Evolutionary conservation across 2,888 invertebrate genomes (phyloP), one percentile per base, ranked within the genome.

Genomic region (Tethea ocularis): DNA sequence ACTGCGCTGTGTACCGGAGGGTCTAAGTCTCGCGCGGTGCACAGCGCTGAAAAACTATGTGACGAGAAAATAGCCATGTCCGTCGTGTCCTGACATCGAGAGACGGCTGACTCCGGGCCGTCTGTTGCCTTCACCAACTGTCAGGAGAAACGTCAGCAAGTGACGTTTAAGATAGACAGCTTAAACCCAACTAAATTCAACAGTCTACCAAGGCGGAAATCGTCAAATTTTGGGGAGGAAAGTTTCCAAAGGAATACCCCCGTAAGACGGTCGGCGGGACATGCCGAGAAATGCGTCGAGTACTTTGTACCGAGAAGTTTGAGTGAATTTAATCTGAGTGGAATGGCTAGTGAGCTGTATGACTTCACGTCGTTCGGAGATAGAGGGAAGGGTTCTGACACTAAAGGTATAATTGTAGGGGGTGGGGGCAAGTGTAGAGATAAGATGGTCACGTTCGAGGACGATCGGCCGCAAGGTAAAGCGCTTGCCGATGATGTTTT

Each of bases 241-340:
- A 87, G 93, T 68, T 96, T 96, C 75, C 95, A 95, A 67, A 93
- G 96, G 51, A 95, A 95, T 64, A 94, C 95, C 15, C 95, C 96
- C 1, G 93, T 94, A 26, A 93, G 96, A 22, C 92, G 95, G 54
- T 96, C 95, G 24, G 94, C 94, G 22, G 89, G 94, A 58, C 93
- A 94, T 57, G 93, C 94, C 13, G 95, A 95, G 71, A 94, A 95
- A 54, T 94, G 96, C 65, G 93, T 96, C 61, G 97, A 97, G 81
- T 97, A 97, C 84, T 97, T 97, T 83, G 97, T 97, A 64, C 97
- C 97, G 63, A 94, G 97, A 61, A 97, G 97, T 85, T 94, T 97
- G 61, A 97, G 97, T 86, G 97, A 97, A 82, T 97, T 97, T 78
- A 96, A 97, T 82, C 85, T 97, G 60, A 95, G 96, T 46, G 95